Evolutionary conservation across 2,113 vertebrate species (phyloP), one percentile per base, ranked within the genome.

Genomic region (Hydrolagus affinis): DNA sequence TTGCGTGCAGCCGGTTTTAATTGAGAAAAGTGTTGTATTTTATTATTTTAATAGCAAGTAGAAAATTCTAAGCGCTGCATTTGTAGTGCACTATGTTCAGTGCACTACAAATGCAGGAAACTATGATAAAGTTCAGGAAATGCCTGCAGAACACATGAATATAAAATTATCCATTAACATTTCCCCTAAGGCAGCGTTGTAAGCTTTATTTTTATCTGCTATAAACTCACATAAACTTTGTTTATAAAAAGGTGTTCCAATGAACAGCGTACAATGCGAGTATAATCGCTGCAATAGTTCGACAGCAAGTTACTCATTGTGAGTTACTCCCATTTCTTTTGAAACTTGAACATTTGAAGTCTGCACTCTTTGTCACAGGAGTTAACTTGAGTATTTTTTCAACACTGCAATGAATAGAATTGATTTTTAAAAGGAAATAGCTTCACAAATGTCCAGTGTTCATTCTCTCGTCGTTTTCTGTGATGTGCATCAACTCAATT

Each of bases 91-190:
- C 23, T n/a, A n/a, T n/a, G n/a, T n/a, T 32, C 32, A 83, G n/a
- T 28, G 4, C 12, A 66, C 14, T 68, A 62, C 62, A 83, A 83
- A 62, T 32, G 60, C 78, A 83, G 60, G 78, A 83, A n/a, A 64
- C 78, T 83, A 25, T 83, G 78, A 30, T 66, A 83, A 83, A 66
- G 44, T 83, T 80, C 78, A 83, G 78, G 60, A 83, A 83, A 83
- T 83, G 78, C 62, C 78, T 68, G 60, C 23, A 32, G 78, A 32
- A 17, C 15, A 25, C 28, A 30, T 64, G 25, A 83, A 66, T 83
- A 60, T 62, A 66, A 66, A 66, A 32, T 83, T 30, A 83, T 62
- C 78, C 60, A 32, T 83, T 83, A 83, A 17, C 17, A 25, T 83
- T 75, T 68, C 32, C 62, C 62, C 78, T 60, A 66, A 83, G 78